A percentile compares a stretch with the other conserved stretches of the same genome.
Evolutionary conservation across 2,113 vertebrate genomes (phyloP).

Genomic region (Aviceda subcristata): DNA sequence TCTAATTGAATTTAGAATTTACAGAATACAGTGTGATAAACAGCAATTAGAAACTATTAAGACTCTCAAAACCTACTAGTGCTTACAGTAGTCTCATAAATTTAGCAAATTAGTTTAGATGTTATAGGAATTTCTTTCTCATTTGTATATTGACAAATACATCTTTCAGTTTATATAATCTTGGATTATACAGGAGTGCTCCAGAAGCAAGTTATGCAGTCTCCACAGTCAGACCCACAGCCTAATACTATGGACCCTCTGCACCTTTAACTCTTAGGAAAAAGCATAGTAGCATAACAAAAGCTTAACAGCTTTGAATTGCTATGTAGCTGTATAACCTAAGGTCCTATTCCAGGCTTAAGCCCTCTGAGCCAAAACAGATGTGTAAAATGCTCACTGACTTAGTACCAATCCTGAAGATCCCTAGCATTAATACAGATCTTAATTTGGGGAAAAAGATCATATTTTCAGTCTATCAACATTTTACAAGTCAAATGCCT

Average conservation of each 20-base stretch:
- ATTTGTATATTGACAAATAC: neutral
- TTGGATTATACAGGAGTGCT: neutral
- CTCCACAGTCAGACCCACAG: neutral
- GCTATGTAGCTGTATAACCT: neutral
- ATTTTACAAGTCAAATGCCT: neutral
- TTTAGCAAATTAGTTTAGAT: neutral
- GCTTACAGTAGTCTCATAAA: neutral
- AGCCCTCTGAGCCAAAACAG: neutral
- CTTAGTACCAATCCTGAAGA: neutral
- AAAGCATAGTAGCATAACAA: neutral
- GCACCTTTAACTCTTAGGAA: neutral
- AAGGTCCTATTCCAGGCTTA: neutral
- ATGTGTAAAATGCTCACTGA: neutral
- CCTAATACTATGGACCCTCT: neutral
- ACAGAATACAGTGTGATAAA: neutral
- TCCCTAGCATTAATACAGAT: neutral
- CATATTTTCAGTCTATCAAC: rapidly evolving
- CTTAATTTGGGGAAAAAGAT: neutral
- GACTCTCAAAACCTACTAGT: neutral
- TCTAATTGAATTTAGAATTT: neutral
- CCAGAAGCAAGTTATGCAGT: neutral
- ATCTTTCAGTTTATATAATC: neutral
- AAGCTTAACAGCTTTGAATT: neutral
- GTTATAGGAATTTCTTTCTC: neutral
- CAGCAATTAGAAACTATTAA: neutral